phyloP scores from a whole-genome alignment of 1,140 invertebrate genomes.

The Drosophila equinoxialis region DNA sequence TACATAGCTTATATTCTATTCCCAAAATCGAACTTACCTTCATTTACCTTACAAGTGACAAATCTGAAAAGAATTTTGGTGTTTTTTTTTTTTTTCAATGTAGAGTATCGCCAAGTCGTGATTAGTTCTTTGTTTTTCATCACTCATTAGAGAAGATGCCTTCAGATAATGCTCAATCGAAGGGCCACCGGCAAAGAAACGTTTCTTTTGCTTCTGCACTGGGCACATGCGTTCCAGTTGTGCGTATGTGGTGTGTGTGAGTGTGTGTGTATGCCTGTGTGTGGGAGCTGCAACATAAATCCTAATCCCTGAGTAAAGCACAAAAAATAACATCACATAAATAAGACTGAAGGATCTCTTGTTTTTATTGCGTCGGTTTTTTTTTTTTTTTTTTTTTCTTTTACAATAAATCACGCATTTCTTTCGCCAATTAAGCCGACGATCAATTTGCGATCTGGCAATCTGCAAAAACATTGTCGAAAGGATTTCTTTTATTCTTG shows the following conservation, averaged over 20 bases:
- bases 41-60: no score
- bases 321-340: slow-evolving; percentile 74
- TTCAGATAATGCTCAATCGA: not conserved
- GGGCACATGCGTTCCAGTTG: not conserved
- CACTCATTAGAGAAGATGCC: slow-evolving; percentile 7
- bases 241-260: not conserved
- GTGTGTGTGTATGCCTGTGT: slow-evolving; percentile 8
- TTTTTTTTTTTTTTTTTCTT: slow-evolving; percentile 17
- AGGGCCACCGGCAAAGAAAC: not conserved
- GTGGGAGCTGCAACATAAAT: slow-evolving; percentile 52
- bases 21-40: no score
- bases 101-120: no score
- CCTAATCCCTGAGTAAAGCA: slow-evolving; percentile 66
- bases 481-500: not conserved
- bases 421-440: slow-evolving; percentile 62
- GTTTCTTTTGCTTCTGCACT: not conserved
- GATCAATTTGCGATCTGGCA: slow-evolving; percentile 45
- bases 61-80: not conserved
- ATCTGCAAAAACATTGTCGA: slow-evolving; percentile 10
- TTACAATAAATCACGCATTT: slow-evolving; percentile 70
- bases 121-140: not conserved
- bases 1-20: no score
- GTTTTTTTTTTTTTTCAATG: not conserved
- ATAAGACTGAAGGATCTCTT: slow-evolving; percentile 45
- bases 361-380: slow-evolving; percentile 22